Evolutionary conservation across 2,888 invertebrate genomes (phyloP), one percentile per base, ranked within the genome.

Genomic region (Pristionchus entomophagus): DNA sequence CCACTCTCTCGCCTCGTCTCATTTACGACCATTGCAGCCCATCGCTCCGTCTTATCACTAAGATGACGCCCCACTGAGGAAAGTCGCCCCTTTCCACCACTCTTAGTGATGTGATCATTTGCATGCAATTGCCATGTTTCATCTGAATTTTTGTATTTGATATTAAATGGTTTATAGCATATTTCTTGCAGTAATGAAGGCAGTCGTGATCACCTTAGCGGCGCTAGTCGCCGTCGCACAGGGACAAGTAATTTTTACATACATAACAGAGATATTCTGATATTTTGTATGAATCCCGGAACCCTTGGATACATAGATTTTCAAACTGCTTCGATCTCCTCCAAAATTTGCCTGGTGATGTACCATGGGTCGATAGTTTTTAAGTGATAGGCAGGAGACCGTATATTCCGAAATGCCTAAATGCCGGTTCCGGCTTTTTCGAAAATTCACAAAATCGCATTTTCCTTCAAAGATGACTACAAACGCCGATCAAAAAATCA

Each of bases 141-240:
- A 8, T 26, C 29, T 2, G 35, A 41, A n/a, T n/a, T 73, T 45
- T 35, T 12, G n/a, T 45, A 0, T 73, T 41, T 41, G 17, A 19
- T 26, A 41, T n/a, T 2, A n/a, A 26, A 12, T 69, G 10, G n/a
- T 38, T n/a, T n/a, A 14, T 26, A 3, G n/a, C 32, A 38, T n/a
- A 62, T 22, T 38, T n/a, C n/a, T 73, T 73, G 41, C 73, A 73
- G 73, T 73, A 73, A 73, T 73, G 73, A 41, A 26, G 26, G 73
- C 73, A n/a, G 73, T 73, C 45, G 45, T 73, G 26, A n/a, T 73
- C 73, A 26, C 73, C 12, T 5, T 73, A 4, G 73, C 26, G 73
- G 41, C 73, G 41, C 73, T 73, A 14, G 73, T 26, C 73, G 45
- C 73, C 45, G 41, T 73, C 26, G 38, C 41, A 0, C n/a, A 41